These are phyloP conservation scores for Drosophila setifemur DNA, from an alignment of 1,140 invertebrate species.

Conservation along the genomic window DNA sequence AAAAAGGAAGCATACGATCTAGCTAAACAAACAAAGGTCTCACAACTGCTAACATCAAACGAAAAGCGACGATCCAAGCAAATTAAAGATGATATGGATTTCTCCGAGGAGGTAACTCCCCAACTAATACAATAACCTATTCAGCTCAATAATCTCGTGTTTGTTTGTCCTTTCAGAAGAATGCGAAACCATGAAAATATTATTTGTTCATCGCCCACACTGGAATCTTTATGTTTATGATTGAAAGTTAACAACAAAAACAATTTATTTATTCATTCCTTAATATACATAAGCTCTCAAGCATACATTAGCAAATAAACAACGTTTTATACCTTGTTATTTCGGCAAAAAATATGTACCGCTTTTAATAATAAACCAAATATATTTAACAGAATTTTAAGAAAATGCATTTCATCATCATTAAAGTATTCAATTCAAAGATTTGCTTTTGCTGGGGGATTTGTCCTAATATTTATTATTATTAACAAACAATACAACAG, in stretches of 20 bases:
- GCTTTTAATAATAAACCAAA: conserved; percentile 62
- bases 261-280: conserved; percentile 77
- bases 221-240: conserved; percentile 69
- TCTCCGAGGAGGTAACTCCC: conserved; percentile 66
- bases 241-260: conserved; percentile 68
- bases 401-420: background rate
- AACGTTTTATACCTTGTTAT: conserved; percentile 58
- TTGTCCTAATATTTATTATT: conserved; percentile 2
- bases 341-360: conserved; percentile 51
- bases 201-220: conserved; percentile 43
- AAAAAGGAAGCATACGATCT: conserved; percentile 96
- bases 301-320: conserved; percentile 57
- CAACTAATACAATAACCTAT: background rate
- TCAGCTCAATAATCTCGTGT: background rate
- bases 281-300: conserved; percentile 68
- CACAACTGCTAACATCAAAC: conserved; percentile 85
- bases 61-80: conserved; percentile 80
- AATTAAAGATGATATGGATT: conserved; percentile 75
- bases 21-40: conserved; percentile 93
- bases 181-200: conserved; percentile 68
- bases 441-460: background rate
- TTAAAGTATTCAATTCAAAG: too few species aligned
- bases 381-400: conserved; percentile 47
- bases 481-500: background rate
- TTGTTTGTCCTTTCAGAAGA: conserved; percentile 55